Percentiles rank a stretch among this genome's conserved stretches.
Evolutionary conservation across 2,113 vertebrate genomes (phyloP).

Genomic region (Amia ocellicauda): DNA sequence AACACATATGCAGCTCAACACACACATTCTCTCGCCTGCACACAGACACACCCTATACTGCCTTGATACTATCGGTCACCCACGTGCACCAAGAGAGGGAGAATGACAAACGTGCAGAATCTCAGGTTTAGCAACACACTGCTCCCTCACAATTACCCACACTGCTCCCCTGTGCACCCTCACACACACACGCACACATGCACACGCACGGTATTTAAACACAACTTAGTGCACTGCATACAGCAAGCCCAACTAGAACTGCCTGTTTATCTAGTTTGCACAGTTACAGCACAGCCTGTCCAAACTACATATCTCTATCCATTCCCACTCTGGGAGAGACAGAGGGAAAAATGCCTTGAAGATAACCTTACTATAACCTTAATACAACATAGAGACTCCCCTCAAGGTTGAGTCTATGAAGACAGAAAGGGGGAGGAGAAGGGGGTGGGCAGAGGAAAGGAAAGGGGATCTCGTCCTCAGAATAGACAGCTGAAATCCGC

Average conservation of each 20-base stretch:
- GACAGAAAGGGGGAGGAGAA: slow-evolving; percentile 18
- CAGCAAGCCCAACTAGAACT: no score
- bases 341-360: neutral
- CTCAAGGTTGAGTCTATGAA: slow-evolving; percentile 47
- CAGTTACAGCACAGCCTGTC: no score
- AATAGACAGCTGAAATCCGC: slow-evolving; percentile 68
- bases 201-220: no score
- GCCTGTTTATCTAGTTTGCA: no score
- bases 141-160: no score
- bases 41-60: neutral
- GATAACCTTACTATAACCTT: slow-evolving; percentile 13
- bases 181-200: slow-evolving; percentile 15
- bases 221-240: no score
- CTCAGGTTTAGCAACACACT: no score
- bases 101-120: no score
- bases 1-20: no score
- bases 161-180: no score
- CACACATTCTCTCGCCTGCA: neutral
- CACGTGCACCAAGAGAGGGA: slow-evolving; percentile 26
- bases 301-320: no score
- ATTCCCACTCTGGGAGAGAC: no score
- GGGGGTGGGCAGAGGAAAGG: slow-evolving; percentile 26
- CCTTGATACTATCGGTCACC: neutral
- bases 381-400: slow-evolving; percentile 11
- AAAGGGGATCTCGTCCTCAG: slow-evolving; percentile 34